Base-by-base conservation (phyloP, 2,888 invertebrate species). In the Muschampia plurimacula region DNA sequence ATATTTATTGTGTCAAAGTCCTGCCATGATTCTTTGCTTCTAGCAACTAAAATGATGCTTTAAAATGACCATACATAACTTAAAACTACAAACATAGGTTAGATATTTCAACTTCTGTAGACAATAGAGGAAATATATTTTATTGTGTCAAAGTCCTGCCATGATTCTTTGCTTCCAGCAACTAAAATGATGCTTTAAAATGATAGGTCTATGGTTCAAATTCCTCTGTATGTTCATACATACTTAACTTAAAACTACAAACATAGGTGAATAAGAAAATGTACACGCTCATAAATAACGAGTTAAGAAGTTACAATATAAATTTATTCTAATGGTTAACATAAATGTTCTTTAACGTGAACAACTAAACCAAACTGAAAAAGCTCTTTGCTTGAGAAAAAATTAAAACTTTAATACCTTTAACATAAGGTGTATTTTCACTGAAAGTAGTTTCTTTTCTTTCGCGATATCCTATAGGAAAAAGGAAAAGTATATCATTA, bases 391-490 rank as follows among this genome's bases (percentile, higher is more conserved):
- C 13, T 39, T 44, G 28, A 32, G 55, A 52, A 63, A 15, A 12
- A 32, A 55, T 28, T 64, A 28, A 55, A 64, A 63, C 52, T 22
- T 49, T 63, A 63, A 60, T 22, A 8, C 8, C 6, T 59, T 44
- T 2, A 2, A 5, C 32, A 32, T 46, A 46, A 59, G 57, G 46
- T 28, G n/a, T 0, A 13, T 39, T 32, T 13, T 80, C 81, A 91
- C 80, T 90, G 88, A 80, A 93, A 93, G 75, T 92, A 93, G 78
- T 86, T 90, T 69, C 88, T 86, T 80, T 93, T 92, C 86, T 92
- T 93, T 74, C 91, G 84, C 32, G 88, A 76, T 68, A 91, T 79
- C 12, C 93, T 93, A 90, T 1, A 87, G n/a, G n/a, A 88, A 75
- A 63, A 32, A 73, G 52, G 6, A n/a, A 52, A 52, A 2, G 2